phyloP scores from a whole-genome alignment of 2,797 vertebrate species.

The Limnodromus scolopaceus region DNA sequence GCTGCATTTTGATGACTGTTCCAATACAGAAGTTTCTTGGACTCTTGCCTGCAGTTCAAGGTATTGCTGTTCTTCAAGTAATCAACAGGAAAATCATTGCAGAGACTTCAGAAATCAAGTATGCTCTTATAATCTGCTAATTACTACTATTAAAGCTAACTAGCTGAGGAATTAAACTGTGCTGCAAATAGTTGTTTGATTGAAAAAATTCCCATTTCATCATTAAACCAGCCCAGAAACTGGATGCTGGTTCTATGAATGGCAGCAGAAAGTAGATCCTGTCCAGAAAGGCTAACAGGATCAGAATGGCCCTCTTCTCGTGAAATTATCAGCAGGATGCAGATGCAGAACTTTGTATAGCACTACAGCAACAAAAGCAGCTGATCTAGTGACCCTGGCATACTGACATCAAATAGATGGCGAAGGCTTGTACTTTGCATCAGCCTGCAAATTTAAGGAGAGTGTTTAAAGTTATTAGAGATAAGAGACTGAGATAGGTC shows the following conservation, averaged over 20 bases:
- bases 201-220: background rate
- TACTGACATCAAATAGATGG: background rate
- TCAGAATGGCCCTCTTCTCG: background rate
- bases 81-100: background rate
- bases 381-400: background rate
- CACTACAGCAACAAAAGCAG: background rate
- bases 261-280: background rate
- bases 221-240: background rate
- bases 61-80: background rate
- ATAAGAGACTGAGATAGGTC: background rate
- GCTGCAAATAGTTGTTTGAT: background rate
- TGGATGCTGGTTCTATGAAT: background rate
- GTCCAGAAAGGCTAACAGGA: background rate
- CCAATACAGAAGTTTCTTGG: background rate
- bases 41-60: background rate
- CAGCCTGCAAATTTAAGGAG: background rate
- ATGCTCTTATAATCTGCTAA: background rate
- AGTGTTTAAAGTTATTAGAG: background rate
- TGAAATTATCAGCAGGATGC: background rate
- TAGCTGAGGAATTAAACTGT: background rate
- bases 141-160: background rate
- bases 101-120: background rate
- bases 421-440: background rate
- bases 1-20: background rate
- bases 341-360: background rate